Conservation (phyloP, 2,888 invertebrate genomes). For the Quadroppia sp. region DNA sequence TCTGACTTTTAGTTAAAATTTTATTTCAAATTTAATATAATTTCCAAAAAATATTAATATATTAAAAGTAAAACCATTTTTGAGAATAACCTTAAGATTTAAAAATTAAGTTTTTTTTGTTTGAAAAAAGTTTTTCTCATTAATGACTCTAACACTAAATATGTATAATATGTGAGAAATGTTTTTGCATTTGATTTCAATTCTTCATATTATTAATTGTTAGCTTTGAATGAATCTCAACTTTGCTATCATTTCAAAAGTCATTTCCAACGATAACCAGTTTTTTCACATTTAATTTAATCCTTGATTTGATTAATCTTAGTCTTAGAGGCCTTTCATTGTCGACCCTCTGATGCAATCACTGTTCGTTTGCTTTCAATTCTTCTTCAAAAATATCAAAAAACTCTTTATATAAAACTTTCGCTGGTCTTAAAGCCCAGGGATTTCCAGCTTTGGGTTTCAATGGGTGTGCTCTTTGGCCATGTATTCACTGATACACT, state of each 20-base stretch:
- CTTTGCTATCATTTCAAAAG: no score
- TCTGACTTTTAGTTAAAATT: background rate
- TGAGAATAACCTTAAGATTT: background rate
- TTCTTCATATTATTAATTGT: background rate
- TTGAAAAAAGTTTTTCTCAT: background rate
- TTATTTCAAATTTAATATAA: no score
- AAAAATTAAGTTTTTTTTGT: background rate
- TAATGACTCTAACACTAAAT: no score
- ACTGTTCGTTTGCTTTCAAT: background rate
- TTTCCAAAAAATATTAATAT: no score
- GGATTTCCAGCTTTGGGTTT: background rate
- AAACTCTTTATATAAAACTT: background rate
- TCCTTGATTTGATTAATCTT: constrained; percentile 34
- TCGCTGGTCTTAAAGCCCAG: background rate
- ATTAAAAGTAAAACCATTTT: background rate
- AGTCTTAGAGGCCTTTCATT: constrained; percentile 16
- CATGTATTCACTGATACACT: background rate
- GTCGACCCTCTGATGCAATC: constrained; percentile 19
- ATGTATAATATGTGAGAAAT: background rate
- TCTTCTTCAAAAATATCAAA: background rate
- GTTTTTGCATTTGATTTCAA: background rate
- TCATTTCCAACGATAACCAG: background rate
- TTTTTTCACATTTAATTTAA: background rate
- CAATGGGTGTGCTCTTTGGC: background rate
- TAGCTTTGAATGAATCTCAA: background rate